Evolutionary conservation across 2,113 vertebrate genomes (phyloP), one percentile per base, ranked within the genome.

Genomic region (Myocastor coypus): DNA sequence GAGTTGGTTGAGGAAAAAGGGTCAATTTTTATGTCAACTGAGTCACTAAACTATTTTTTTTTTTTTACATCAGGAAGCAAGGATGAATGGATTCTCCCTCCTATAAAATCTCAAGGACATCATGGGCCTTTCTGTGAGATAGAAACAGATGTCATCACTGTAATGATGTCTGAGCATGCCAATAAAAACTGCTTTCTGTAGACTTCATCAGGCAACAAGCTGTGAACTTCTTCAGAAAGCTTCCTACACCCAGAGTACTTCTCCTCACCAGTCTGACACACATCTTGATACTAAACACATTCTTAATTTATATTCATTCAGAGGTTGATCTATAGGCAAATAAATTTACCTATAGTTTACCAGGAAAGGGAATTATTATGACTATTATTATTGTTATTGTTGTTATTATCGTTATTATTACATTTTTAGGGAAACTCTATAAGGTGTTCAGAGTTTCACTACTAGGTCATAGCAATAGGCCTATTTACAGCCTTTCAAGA

Each of bases 321-420:
- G 30, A 87, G 42, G 61, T 69, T 84, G 55, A 83, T 22, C 32
- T 77, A 5, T 22, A 57, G 26, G 57, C 24, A 83, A 52, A 78
- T 24, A 59, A 90, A 69, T 89, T 57, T 63, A 86, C 77, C 40
- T 91, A 42, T 89, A 34, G 2, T 83, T 85, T 93, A 82, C 71
- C 4, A 30, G 24, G 32, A 59, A 82, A 93, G 57, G 80, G 19
- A 82, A 87, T 75, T 32, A 78, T 46, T 52, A 46, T 46, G 4
- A 46, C 8, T 46, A 46, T 46, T 46, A 46, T 46, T 46, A 46
- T 46, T 46, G 8, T 46, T 46, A 46, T 46, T 46, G 8, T 46
- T 46, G 8, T 46, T 46, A 46, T 46, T 46, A 46, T 8, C 8
- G 8, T 46, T 46, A 46, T 8, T 46, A 46, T 8, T 46, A 8